These are phyloP conservation scores for Acheta domesticus DNA, from an alignment of 2,888 invertebrate genomes.

Conservation along the genomic window DNA sequence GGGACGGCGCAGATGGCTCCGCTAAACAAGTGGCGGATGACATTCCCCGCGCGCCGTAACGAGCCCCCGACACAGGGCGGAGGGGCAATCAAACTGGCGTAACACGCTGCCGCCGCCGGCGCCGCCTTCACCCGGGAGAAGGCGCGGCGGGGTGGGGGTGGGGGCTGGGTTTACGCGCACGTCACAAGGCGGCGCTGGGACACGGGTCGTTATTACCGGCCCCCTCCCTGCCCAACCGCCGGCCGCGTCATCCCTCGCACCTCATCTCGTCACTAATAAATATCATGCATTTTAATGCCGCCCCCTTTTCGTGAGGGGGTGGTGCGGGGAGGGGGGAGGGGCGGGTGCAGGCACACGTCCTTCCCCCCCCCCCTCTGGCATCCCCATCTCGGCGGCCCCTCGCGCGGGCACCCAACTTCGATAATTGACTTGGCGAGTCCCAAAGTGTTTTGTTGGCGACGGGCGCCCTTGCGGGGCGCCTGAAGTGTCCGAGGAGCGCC, in stretches of 20 bases:
- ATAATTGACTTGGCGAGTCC: background rate
- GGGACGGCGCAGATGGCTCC: too few relatives aligned
- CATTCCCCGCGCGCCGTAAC: too few relatives aligned
- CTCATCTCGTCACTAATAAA: conserved; percentile 7
- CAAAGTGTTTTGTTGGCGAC: background rate
- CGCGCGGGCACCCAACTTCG: background rate
- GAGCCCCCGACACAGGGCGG: too few relatives aligned
- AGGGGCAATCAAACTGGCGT: background rate
- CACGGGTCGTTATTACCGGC: background rate
- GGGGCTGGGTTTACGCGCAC: background rate
- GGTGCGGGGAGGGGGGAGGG: too few relatives aligned
- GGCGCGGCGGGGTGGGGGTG: background rate
- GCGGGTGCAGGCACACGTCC: background rate
- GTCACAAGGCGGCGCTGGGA: background rate
- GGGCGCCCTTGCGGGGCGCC: background rate
- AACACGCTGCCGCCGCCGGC: background rate
- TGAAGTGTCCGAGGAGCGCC: background rate
- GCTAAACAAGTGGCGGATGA: too few relatives aligned
- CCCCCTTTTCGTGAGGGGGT: background rate
- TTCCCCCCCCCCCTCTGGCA: background rate
- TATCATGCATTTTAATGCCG: background rate
- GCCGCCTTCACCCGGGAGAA: background rate
- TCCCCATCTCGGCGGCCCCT: background rate
- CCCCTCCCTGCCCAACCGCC: background rate
- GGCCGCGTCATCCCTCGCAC: background rate